A percentile compares a stretch with the other conserved stretches of the same genome.
These are phyloP conservation scores for Nicator chloris DNA, from an alignment of 2,113 vertebrate species.

Conservation along the genomic window DNA sequence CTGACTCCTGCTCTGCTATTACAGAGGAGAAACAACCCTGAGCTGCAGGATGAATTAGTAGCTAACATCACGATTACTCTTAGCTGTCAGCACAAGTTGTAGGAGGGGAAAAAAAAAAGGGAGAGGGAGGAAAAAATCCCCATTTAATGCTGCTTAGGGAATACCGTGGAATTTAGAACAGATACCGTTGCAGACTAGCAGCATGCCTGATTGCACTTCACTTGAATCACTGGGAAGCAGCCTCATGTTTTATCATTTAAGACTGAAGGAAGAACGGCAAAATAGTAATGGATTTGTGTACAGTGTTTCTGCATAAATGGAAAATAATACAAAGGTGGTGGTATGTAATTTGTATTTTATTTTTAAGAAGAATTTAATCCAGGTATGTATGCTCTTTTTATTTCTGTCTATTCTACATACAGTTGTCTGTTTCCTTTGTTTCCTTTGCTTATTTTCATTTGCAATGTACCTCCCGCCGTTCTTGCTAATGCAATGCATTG, in stretches of 20 bases:
- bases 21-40: conserved; percentile 21
- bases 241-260: conserved; percentile 46
- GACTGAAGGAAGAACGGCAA: conserved; percentile 49
- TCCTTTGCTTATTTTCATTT: conserved; percentile 47
- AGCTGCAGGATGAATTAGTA: conserved; percentile 60
- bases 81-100: conserved; percentile 65
- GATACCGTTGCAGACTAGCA: conserved; percentile 61
- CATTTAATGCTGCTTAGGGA: conserved; percentile 54
- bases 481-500: not conserved
- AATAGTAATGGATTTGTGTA: conserved; percentile 44
- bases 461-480: conserved; percentile 24
- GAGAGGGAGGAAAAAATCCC: not conserved
- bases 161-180: conserved; percentile 56
- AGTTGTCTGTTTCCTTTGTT: conserved; percentile 50
- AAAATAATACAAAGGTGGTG: conserved; percentile 52
- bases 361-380: conserved; percentile 68
- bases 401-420: not conserved
- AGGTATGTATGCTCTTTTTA: conserved; percentile 74
- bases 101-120: not conserved
- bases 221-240: conserved; percentile 60
- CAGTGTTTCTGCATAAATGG: conserved; percentile 41
- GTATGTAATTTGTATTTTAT: conserved; percentile 65
- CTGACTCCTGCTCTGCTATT: conserved; percentile 18
- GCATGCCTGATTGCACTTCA: conserved; percentile 71
- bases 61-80: conserved; percentile 56